Percentiles rank a stretch among this genome's conserved stretches.
phyloP scores from a whole-genome alignment of 1,140 invertebrate genomes.

The Dendrolimus punctatus region DNA sequence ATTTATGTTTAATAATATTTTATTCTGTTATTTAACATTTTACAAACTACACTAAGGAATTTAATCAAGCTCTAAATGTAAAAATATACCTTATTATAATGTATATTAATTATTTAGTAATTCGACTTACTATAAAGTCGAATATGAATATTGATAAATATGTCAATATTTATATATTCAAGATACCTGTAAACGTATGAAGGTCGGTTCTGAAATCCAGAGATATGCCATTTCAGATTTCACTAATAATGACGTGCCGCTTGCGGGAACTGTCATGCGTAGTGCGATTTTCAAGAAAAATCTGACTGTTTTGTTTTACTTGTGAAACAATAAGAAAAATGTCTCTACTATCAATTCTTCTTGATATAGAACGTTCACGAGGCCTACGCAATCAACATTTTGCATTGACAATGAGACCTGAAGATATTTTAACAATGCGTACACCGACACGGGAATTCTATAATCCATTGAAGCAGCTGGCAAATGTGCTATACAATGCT shows the following conservation, averaged over 20 bases:
- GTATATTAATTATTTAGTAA: too few relatives aligned
- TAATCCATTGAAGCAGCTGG: conserved; percentile 75
- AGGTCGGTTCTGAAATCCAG: too few relatives aligned
- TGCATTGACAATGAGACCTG: conserved; percentile 77
- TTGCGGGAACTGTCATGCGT: conserved; percentile 19
- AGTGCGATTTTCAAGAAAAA: conserved; percentile 4
- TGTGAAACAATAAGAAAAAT: conserved; percentile 11
- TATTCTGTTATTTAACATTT: too few relatives aligned
- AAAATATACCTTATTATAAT: too few relatives aligned
- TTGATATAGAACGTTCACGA: conserved; percentile 73
- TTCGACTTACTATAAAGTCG: too few relatives aligned
- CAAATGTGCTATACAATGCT: conserved; percentile 74
- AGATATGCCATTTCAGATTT: too few relatives aligned
- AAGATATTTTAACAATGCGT: conserved; percentile 77
- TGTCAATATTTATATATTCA: too few relatives aligned
- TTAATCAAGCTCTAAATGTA: too few relatives aligned
- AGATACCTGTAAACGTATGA: too few relatives aligned
- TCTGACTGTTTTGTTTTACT: conserved; percentile 4
- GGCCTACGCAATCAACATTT: conserved; percentile 82
- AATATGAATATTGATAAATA: too few relatives aligned
- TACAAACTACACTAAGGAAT: too few relatives aligned
- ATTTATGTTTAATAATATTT: too few relatives aligned
- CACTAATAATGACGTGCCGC: not conserved
- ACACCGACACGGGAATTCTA: conserved; percentile 66
- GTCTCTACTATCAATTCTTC: conserved; percentile 19